Percentiles rank a stretch among this genome's conserved stretches.
Conservation (phyloP, 2,113 vertebrate species). For the Axis porcinus region DNA sequence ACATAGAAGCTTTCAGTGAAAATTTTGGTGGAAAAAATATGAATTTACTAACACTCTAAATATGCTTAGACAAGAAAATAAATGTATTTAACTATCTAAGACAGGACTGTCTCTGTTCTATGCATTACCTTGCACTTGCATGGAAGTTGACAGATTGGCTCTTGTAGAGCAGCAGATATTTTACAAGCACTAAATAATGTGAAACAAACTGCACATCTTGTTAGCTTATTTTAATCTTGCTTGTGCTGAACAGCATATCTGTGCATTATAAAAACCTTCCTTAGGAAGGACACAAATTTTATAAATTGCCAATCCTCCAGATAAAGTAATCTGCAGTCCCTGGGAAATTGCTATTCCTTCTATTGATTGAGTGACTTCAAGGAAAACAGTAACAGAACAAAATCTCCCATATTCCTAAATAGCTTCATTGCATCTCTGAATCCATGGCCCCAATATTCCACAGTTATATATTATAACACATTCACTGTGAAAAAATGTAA, state of each 20-base stretch:
- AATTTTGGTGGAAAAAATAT: slow-evolving; percentile 49
- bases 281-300: neutral
- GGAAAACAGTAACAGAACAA: slow-evolving; percentile 17
- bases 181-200: slow-evolving; percentile 14
- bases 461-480: neutral
- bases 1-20: slow-evolving; percentile 54
- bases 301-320: slow-evolving; percentile 31
- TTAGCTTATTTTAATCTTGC: neutral
- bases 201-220: neutral
- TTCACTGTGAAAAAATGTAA: slow-evolving; percentile 5
- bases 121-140: slow-evolving; percentile 27
- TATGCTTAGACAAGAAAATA: neutral
- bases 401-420: neutral
- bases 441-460: neutral
- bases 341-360: neutral
- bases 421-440: neutral
- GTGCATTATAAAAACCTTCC: slow-evolving; percentile 1
- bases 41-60: slow-evolving; percentile 39
- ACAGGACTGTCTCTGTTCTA: slow-evolving; percentile 24
- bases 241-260: slow-evolving; percentile 34
- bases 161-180: slow-evolving; percentile 54
- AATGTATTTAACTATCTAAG: slow-evolving; percentile 13
- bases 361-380: slow-evolving; percentile 24
- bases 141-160: neutral
- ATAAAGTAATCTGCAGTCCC: neutral